Percentiles rank a stretch among this genome's conserved stretches.
phyloP scores from a whole-genome alignment of 2,888 invertebrate genomes.

The Drosophila mimica region DNA sequence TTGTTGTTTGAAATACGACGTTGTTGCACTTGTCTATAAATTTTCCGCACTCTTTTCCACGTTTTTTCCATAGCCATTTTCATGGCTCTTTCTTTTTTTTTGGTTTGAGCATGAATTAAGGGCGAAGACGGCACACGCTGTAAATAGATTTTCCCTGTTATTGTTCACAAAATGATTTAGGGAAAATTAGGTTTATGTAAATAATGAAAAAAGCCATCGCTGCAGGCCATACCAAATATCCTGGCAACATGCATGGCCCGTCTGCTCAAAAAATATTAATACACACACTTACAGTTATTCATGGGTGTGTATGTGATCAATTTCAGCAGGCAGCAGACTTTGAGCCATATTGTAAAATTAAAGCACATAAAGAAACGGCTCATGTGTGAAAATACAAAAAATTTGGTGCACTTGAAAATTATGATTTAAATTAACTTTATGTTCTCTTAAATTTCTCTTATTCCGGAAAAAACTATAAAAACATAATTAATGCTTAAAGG shows the following conservation, averaged over 20 bases:
- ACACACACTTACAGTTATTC: not conserved
- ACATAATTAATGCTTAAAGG: not conserved
- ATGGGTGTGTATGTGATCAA: conserved; percentile 39
- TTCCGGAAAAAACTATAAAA: not conserved
- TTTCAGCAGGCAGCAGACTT: conserved; percentile 38
- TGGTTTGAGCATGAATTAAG: conserved; percentile 48
- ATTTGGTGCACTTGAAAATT: not conserved
- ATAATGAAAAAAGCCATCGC: conserved; percentile 76
- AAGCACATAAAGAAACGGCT: conserved; percentile 26
- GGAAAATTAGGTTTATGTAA: conserved; percentile 85
- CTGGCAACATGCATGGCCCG: conserved; percentile 46
- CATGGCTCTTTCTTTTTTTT: conserved; percentile 25
- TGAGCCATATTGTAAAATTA: conserved; percentile 50
- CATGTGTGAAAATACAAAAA: too few species aligned
- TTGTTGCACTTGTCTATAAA: conserved; percentile 70
- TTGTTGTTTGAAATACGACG: conserved; percentile 47
- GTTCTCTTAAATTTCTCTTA: not conserved
- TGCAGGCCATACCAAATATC: conserved; percentile 58
- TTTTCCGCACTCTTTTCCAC: conserved; percentile 53
- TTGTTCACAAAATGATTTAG: conserved; percentile 84
- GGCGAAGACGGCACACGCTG: conserved; percentile 59
- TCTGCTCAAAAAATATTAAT: conserved; percentile 24
- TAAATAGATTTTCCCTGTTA: conserved; percentile 79
- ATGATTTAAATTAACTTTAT: not conserved
- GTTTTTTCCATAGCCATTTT: conserved; percentile 33